Base-by-base conservation (phyloP, 1,140 invertebrate genomes). In the Drosophila nannoptera region DNA sequence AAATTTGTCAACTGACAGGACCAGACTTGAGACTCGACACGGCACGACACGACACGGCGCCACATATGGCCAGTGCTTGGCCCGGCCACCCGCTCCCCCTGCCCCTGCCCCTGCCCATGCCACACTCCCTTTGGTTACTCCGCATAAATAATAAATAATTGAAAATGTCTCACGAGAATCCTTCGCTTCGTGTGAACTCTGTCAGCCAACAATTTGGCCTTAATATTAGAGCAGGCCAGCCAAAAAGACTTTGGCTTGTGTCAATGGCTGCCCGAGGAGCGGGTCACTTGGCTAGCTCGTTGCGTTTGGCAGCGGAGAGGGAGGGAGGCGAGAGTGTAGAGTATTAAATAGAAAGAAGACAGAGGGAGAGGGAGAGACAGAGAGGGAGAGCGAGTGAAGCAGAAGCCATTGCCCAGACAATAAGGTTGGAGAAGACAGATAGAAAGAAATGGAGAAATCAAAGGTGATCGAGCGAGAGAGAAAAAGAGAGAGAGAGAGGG, bases 111-210 rank as follows among this genome's bases (percentile, higher is more conserved):
- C 60, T 36, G 38, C 42, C 63, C 38, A 35, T 22, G 1, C 3
- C 22, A 3, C 22, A 2, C 22, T 22, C 1, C 22, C 22, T 22
- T 22, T 22, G 22, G 22, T 22, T 22, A 22, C 22, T 22, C 22
- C 22, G 64, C 78, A 83, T 83, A 84, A 83, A 83, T 82, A 82
- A 82, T 82, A 82, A 82, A 82, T 83, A 83, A 83, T 83, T 83
- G 78, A 83, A 83, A 83, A 84, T 75, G 80, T 83, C 78, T 78
- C 80, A 73, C 72, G 72, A 76, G 78, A 84, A 83, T 83, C 66
- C 59, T 75, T 66, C 52, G 72, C 68, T 75, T 78, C 80, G 80
- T 83, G 78, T 84, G 78, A 83, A 83, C 78, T 84, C 69, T 78
- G 78, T 43, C 80, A 75, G 65, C 80, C 75, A 75, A 78, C 75